A percentile compares a stretch with the other conserved stretches of the same genome.
Evolutionary conservation across 2,797 vertebrate species (phyloP).

Genomic region (Moxostoma hubbsi): DNA sequence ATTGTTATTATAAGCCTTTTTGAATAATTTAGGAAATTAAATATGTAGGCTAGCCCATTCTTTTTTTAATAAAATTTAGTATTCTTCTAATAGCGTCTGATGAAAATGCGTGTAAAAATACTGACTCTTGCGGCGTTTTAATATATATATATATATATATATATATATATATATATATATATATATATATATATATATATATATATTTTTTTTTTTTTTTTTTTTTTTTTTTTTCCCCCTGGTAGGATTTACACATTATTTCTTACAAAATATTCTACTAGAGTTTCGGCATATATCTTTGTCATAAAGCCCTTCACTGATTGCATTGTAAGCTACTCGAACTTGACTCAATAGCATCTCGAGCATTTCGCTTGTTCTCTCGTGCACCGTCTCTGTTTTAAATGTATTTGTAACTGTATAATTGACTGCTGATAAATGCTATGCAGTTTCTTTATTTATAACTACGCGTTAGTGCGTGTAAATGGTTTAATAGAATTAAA

Average conservation of each 20-base stretch:
- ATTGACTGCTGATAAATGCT: conserved; percentile 37
- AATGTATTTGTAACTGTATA: conserved; percentile 30
- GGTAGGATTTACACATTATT: background rate
- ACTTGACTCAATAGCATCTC: conserved; percentile 15
- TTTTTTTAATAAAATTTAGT: no score
- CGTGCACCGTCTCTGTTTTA: conserved; percentile 12
- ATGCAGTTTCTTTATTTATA: conserved; percentile 35
- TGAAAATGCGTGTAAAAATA: background rate
- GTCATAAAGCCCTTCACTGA: background rate
- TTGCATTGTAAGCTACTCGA: background rate
- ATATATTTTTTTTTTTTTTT: no score
- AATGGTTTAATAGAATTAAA: conserved; percentile 17
- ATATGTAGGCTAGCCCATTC: background rate
- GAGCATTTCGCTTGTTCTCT: conserved; percentile 5
- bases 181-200: no score
- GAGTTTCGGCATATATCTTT: conserved; percentile 8
- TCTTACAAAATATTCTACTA: background rate
- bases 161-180: no score
- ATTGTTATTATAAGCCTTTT: background rate
- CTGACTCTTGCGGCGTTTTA: background rate
- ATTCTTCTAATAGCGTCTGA: background rate
- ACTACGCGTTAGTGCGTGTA: conserved; percentile 36
- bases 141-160: background rate
- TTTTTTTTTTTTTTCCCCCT: background rate
- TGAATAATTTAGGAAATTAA: background rate